phyloP scores from a whole-genome alignment of 2,797 vertebrate genomes.

The Thunnus albacares region DNA sequence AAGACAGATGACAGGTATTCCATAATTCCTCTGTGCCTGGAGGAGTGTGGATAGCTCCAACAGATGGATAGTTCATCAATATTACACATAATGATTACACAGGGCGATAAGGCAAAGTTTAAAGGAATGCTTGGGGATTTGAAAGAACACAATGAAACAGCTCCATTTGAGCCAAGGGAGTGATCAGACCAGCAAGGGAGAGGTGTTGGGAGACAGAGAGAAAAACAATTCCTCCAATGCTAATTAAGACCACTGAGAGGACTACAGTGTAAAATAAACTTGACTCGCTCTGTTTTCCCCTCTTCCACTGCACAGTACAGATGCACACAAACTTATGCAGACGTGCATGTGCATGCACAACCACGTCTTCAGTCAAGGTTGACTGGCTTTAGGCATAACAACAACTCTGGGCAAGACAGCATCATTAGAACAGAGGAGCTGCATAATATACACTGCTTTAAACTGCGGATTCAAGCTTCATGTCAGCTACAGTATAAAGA shows the following conservation, averaged over 20 bases:
- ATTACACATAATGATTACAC: slow-evolving; percentile 54
- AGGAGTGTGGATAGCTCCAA: slow-evolving; percentile 35
- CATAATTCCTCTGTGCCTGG: slow-evolving; percentile 48
- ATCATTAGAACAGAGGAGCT: slow-evolving; percentile 80
- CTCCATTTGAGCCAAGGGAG: slow-evolving; percentile 22
- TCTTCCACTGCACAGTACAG: slow-evolving; percentile 10
- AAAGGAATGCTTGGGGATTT: slow-evolving; percentile 41
- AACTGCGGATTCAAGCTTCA: slow-evolving; percentile 44
- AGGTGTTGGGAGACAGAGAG: slow-evolving; percentile 29
- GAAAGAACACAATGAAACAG: slow-evolving; percentile 31
- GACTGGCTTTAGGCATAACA: slow-evolving; percentile 68
- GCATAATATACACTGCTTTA: slow-evolving; percentile 59
- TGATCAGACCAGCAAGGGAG: slow-evolving; percentile 19
- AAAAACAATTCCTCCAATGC: slow-evolving; percentile 65
- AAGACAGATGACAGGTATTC: slow-evolving; percentile 49
- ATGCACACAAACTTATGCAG: slow-evolving; percentile 35
- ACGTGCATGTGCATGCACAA: slow-evolving; percentile 52
- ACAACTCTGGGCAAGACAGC: slow-evolving; percentile 69
- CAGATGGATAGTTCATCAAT: slow-evolving; percentile 60
- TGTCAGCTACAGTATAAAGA: slow-evolving; percentile 54
- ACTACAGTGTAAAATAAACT: slow-evolving; percentile 59
- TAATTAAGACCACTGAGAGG: slow-evolving; percentile 69
- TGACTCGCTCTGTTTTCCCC: slow-evolving; percentile 35
- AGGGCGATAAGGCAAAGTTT: slow-evolving; percentile 48
- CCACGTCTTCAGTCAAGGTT: slow-evolving; percentile 62